Percentiles rank a stretch among this genome's conserved stretches.
Evolutionary conservation across 2,797 vertebrate species (phyloP).

Genomic region (Mareca strepera): DNA sequence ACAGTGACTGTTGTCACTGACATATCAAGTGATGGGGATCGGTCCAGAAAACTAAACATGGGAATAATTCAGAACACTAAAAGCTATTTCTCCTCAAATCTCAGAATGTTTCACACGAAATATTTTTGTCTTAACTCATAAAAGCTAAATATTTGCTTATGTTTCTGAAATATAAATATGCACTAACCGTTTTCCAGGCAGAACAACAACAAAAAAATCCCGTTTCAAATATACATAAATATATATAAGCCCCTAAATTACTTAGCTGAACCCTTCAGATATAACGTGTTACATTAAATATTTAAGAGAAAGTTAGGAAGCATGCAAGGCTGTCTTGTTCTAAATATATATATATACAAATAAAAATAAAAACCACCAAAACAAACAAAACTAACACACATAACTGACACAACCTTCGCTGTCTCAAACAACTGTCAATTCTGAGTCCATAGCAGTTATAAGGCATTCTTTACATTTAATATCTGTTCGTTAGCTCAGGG

Average conservation of each 20-base stretch:
- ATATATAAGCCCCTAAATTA: not conserved
- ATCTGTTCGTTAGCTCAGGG: slow-evolving; percentile 11
- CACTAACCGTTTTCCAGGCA: not conserved
- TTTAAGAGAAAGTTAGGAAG: not conserved
- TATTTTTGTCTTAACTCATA: not conserved
- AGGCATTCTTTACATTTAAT: slow-evolving; percentile 23
- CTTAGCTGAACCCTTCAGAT: not conserved
- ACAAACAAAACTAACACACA: no score
- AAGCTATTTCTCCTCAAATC: not conserved
- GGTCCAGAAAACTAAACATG: not conserved
- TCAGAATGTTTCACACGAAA: not conserved
- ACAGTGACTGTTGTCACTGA: not conserved
- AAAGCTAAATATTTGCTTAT: not conserved
- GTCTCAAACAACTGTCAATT: not conserved
- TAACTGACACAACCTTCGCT: no score
- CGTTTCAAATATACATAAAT: not conserved
- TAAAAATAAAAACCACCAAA: no score
- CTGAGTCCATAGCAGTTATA: not conserved
- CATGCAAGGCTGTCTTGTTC: not conserved
- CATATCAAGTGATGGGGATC: not conserved
- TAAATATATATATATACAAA: not conserved
- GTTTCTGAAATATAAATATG: not conserved
- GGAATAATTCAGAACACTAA: not conserved
- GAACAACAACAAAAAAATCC: not conserved
- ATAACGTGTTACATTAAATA: not conserved